These are phyloP conservation scores for Saccopteryx bilineata DNA, from an alignment of 2,113 vertebrate species.

Conservation along the genomic window DNA sequence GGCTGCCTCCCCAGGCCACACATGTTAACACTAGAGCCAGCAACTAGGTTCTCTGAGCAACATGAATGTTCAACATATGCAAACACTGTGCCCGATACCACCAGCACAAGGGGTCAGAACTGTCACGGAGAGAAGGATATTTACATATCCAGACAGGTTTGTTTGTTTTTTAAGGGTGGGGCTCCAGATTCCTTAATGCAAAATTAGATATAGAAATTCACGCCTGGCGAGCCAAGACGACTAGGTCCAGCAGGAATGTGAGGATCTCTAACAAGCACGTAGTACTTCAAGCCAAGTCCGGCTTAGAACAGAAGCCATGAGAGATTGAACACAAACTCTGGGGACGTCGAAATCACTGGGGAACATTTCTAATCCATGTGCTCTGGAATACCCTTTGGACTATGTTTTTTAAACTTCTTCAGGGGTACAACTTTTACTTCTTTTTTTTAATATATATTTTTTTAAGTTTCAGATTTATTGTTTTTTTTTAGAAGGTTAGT, in stretches of 20 bases:
- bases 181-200: not conserved
- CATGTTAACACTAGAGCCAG: not conserved
- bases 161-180: not conserved
- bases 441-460: not conserved
- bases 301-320: not conserved
- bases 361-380: not conserved
- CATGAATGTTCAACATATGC: too few species aligned
- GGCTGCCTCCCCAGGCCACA: not conserved
- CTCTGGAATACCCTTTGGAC: not conserved
- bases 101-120: not conserved
- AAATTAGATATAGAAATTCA: slow-evolving; percentile 40
- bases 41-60: not conserved
- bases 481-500: too few species aligned
- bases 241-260: not conserved
- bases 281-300: not conserved
- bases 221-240: not conserved
- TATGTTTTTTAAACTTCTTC: not conserved
- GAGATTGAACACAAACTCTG: not conserved
- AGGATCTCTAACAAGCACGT: not conserved
- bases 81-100: not conserved
- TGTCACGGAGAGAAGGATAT: not conserved
- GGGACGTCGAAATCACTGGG: not conserved
- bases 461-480: too few species aligned
- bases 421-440: not conserved
- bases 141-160: not conserved